A percentile compares a stretch with the other conserved stretches of the same genome.
phyloP scores from a whole-genome alignment of 2,113 vertebrate species.

The Pseudorasbora parva region DNA sequence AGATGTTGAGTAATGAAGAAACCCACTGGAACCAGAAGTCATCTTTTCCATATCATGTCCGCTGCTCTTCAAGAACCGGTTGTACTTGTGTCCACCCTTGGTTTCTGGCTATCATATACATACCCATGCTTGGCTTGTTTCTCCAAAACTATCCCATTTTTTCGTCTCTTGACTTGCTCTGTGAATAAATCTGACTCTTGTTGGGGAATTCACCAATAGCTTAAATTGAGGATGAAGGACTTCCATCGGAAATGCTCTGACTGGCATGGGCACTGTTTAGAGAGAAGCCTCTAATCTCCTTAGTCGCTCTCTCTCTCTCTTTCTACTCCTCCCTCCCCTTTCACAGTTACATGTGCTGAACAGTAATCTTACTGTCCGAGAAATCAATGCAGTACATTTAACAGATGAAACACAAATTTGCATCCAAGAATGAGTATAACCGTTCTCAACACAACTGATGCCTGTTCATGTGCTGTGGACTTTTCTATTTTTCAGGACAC shows the following conservation, averaged over 20 bases:
- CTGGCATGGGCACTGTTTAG: conserved; percentile 59
- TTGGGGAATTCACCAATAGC: conserved; percentile 9
- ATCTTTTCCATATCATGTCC: neutral
- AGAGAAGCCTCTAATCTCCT: conserved; percentile 79
- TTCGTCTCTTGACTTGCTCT: conserved; percentile 2
- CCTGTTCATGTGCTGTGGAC: neutral
- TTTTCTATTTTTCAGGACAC: neutral
- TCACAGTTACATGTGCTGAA: conserved; percentile 49
- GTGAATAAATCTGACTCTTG: neutral
- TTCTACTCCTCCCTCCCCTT: conserved; percentile 55
- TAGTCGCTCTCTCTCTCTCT: conserved; percentile 59
- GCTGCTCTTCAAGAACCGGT: neutral
- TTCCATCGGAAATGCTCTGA: neutral
- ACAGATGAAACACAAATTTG: conserved; percentile 19
- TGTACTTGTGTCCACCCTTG: neutral
- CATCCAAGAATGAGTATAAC: neutral
- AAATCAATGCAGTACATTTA: conserved; percentile 31
- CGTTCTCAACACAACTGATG: neutral
- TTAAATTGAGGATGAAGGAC: conserved; percentile 1
- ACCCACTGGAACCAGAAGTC: neutral
- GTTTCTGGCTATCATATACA: neutral
- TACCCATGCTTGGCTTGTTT: neutral
- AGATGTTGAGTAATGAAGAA: neutral
- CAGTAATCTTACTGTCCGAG: conserved; percentile 44
- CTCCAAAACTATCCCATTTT: neutral